These are phyloP conservation scores for Merodon equestris DNA, from an alignment of 2,888 invertebrate genomes.

Conservation along the genomic window DNA sequence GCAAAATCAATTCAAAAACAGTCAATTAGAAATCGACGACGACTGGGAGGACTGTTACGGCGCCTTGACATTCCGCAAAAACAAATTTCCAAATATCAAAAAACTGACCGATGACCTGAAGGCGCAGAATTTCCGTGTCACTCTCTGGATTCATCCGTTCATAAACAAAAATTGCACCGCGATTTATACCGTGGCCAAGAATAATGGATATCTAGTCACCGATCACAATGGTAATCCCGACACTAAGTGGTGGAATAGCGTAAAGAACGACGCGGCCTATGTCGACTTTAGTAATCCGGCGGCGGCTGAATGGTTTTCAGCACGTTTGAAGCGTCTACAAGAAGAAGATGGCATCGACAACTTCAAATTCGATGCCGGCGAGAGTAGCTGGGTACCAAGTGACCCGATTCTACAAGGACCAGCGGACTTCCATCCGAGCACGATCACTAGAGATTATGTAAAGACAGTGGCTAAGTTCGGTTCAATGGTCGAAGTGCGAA, in stretches of 20 bases:
- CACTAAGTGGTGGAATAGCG: slow-evolving; percentile 79
- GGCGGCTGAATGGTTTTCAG: slow-evolving; percentile 81
- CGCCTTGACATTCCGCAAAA: slow-evolving; percentile 85
- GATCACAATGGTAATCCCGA: slow-evolving; percentile 78
- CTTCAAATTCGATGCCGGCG: slow-evolving; percentile 90
- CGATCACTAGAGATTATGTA: slow-evolving; percentile 80
- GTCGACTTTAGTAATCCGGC: slow-evolving; percentile 85
- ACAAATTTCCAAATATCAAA: slow-evolving; percentile 85
- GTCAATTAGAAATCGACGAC: slow-evolving; percentile 92
- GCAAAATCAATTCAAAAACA: slow-evolving; percentile 83
- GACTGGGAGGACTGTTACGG: slow-evolving; percentile 94
- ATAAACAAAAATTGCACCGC: slow-evolving; percentile 86
- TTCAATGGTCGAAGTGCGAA: slow-evolving; percentile 83
- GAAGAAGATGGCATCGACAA: slow-evolving; percentile 84
- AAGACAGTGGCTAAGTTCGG: slow-evolving; percentile 81
- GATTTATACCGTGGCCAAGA: slow-evolving; percentile 81
- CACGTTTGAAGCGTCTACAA: slow-evolving; percentile 80
- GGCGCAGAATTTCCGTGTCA: slow-evolving; percentile 84
- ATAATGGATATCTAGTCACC: slow-evolving; percentile 80
- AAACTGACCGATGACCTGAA: slow-evolving; percentile 83
- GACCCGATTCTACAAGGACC: slow-evolving; percentile 81
- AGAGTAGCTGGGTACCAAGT: slow-evolving; percentile 82
- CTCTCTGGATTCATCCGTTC: slow-evolving; percentile 93
- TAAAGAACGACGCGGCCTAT: slow-evolving; percentile 79
- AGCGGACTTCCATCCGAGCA: slow-evolving; percentile 77